Percentiles rank a stretch among this genome's conserved stretches.
phyloP scores from a whole-genome alignment of 2,888 invertebrate species.

The Tuberolachnus salignus region DNA sequence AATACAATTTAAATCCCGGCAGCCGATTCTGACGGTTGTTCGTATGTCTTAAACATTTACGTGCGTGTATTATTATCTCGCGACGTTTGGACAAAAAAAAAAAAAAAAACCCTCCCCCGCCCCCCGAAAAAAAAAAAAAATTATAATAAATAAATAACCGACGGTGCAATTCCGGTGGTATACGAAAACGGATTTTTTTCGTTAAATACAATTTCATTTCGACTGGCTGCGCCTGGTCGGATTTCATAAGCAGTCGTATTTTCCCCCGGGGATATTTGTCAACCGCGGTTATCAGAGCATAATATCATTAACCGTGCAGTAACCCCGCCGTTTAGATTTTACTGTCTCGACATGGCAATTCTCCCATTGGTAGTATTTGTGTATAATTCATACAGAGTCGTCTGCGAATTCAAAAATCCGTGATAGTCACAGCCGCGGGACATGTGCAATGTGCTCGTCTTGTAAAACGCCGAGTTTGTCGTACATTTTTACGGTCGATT shows the following conservation, averaged over 20 bases:
- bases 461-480: too few relatives aligned
- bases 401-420: neutral
- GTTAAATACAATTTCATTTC: neutral
- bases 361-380: constrained; percentile 11
- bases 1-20: too few relatives aligned
- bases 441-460: neutral
- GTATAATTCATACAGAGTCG: constrained; percentile 1
- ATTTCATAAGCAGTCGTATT: constrained; percentile 7
- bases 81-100: too few relatives aligned
- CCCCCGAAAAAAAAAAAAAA: neutral
- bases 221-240: too few relatives aligned
- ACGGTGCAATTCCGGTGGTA: neutral
- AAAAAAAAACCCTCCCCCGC: neutral
- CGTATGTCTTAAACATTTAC: too few relatives aligned
- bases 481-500: neutral
- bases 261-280: neutral
- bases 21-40: too few relatives aligned
- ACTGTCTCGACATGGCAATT: neutral
- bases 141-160: neutral
- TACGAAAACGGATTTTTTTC: neutral
- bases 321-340: neutral
- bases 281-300: neutral
- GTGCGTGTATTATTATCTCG: too few relatives aligned
- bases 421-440: neutral
- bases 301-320: neutral